Evolutionary conservation across 2,888 invertebrate species (phyloP).

Genomic region (Pherbina coryleti): DNA sequence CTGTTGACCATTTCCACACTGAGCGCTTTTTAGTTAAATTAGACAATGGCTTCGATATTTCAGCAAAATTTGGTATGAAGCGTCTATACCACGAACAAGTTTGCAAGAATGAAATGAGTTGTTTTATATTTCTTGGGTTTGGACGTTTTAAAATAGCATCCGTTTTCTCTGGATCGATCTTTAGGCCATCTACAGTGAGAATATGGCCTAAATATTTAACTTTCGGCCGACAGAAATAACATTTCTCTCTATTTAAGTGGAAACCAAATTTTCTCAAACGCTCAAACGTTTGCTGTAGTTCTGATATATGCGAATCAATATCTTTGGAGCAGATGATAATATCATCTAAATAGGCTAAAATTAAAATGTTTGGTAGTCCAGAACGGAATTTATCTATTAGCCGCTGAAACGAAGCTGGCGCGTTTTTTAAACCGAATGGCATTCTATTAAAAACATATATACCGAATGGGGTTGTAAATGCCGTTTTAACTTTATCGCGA

Average conservation of each 20-base stretch:
- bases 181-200: too few species aligned
- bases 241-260: slow-evolving; percentile 54
- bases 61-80: slow-evolving; percentile 42
- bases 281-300: slow-evolving; percentile 51
- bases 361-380: slow-evolving; percentile 38
- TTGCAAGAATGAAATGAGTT: slow-evolving; percentile 52
- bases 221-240: too few species aligned
- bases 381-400: slow-evolving; percentile 54
- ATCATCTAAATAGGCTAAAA: slow-evolving; percentile 57
- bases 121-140: slow-evolving; percentile 30
- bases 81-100: slow-evolving; percentile 57
- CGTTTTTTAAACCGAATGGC: slow-evolving; percentile 60
- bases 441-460: slow-evolving; percentile 57
- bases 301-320: slow-evolving; percentile 52
- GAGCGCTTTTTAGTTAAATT: slow-evolving; percentile 53
- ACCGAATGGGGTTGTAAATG: slow-evolving; percentile 60
- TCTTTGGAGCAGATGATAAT: slow-evolving; percentile 52
- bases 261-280: slow-evolving; percentile 48
- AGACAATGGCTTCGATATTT: slow-evolving; percentile 55
- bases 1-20: slow-evolving; percentile 35
- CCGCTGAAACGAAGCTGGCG: slow-evolving; percentile 60
- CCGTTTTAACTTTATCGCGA: slow-evolving; percentile 57
- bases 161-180: too few species aligned
- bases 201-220: too few species aligned
- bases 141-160: too few species aligned